phyloP scores from a whole-genome alignment of 2,797 vertebrate genomes.

The Poeciliopsis infans region DNA sequence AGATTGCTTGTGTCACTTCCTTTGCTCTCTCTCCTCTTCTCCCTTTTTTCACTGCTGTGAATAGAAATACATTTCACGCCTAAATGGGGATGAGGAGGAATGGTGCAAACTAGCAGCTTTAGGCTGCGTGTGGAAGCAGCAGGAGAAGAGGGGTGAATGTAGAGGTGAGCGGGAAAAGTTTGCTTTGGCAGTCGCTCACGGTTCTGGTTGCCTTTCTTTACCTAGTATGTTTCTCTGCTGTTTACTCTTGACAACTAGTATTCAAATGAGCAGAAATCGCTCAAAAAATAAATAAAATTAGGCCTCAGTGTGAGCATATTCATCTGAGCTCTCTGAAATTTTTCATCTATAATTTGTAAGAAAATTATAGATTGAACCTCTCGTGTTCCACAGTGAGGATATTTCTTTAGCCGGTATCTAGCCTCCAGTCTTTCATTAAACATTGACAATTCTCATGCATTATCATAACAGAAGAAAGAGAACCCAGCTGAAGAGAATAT shows the following conservation, averaged over 20 bases:
- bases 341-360: constrained; percentile 23
- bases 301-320: constrained; percentile 28
- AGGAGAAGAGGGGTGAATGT: constrained; percentile 39
- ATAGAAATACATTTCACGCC: constrained; percentile 78
- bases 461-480: constrained; percentile 62
- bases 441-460: constrained; percentile 63
- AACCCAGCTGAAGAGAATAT: constrained; percentile 58
- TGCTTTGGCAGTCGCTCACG: constrained; percentile 41
- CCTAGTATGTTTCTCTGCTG: constrained; percentile 35
- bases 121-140: constrained; percentile 40
- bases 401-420: constrained; percentile 58
- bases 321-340: background rate
- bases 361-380: constrained; percentile 66
- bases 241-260: constrained; percentile 55
- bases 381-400: constrained; percentile 57
- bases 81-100: constrained; percentile 64
- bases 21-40: constrained; percentile 29
- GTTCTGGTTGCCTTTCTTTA: constrained; percentile 33
- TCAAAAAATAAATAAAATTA: constrained; percentile 32
- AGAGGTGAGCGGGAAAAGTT: constrained; percentile 49
- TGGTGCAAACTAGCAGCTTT: constrained; percentile 55
- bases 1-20: constrained; percentile 70
- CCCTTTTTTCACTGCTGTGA: constrained; percentile 51
- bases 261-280: constrained; percentile 48
- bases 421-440: constrained; percentile 73